Conservation (phyloP, 2,888 invertebrate genomes). For the Eupeodes luniger region DNA sequence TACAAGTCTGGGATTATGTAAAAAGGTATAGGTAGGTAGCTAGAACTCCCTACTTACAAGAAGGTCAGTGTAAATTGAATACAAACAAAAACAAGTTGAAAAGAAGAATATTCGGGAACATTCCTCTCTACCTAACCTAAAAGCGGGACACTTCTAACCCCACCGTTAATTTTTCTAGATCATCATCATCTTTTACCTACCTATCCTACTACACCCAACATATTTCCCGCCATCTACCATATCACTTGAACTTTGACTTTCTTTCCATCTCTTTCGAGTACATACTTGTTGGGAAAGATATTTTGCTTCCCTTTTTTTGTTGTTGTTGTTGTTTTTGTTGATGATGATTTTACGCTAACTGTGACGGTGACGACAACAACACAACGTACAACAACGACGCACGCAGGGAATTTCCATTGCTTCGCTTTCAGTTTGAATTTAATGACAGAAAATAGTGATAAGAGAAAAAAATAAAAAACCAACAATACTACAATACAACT, state of each 20-base stretch:
- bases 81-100: neutral
- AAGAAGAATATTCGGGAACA: conserved; percentile 14
- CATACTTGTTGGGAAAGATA: neutral
- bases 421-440: too few relatives aligned
- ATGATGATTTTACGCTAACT: too few relatives aligned
- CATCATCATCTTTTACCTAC: conserved; percentile 6
- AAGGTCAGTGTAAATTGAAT: conserved; percentile 2
- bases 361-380: neutral
- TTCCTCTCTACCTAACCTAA: neutral
- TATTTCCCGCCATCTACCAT: neutral
- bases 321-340: neutral
- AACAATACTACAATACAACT: conserved; percentile 11
- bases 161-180: conserved; percentile 15
- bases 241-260: conserved; percentile 37
- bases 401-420: conserved; percentile 65
- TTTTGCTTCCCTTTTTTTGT: conserved; percentile 16
- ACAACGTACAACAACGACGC: conserved; percentile 1
- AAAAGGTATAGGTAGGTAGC: too few relatives aligned
- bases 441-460: conserved; percentile 25
- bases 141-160: neutral
- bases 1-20: too few relatives aligned
- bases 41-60: too few relatives aligned
- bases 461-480: conserved; percentile 14
- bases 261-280: conserved; percentile 22
- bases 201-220: neutral